Base-by-base conservation (phyloP, 2,797 vertebrate genomes). In the Hylomyscus alleni region DNA sequence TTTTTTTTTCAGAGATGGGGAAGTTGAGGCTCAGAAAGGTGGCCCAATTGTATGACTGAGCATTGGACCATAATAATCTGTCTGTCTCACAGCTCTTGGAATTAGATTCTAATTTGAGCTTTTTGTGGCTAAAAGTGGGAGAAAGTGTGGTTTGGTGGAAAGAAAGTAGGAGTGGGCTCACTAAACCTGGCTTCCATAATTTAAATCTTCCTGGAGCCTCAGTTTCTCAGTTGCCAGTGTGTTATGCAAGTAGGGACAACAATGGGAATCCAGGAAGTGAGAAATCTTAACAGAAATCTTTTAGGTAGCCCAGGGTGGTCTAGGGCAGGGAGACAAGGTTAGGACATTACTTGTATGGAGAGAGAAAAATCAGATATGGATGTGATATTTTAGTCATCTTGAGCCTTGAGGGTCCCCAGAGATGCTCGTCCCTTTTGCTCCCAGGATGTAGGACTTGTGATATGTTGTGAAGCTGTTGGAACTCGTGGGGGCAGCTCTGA, bases 21-120 rank as follows among this genome's bases (percentile, higher is more conserved):
- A 90, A 78, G 15, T 52, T 14, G 90, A 96, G 94, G 93, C 90
- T 90, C 37, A 20, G 84, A 65, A 56, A 60, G n/a, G 31, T 83
- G 88, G 52, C n/a, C 34, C 14, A 14, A 0, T 52, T 67, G 88
- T 72, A 6, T 44, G 67, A 52, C 17, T 10, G 12, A 72, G 13
- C 44, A 82, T 54, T 17, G 50, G 62, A 77, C n/a, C 24, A 72
- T 52, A 47, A 6, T 44, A 19, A 6, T 50, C 80, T 89, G 62
- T 83, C 60, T 96, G 62, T 80, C 60, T 96, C 17, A 47, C 0
- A 54, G 85, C 47, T 60, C 1, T 83, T 20, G 58, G 3, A 7
- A 17, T 83, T 56, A 34, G 80, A 54, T 84, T 83, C 85, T 56
- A 75, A 54, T 76, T 62, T 20, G 24, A 75, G 52, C 65, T 73